Conservation (phyloP, 2,888 invertebrate species). For the Yponomeuta sedellus region DNA sequence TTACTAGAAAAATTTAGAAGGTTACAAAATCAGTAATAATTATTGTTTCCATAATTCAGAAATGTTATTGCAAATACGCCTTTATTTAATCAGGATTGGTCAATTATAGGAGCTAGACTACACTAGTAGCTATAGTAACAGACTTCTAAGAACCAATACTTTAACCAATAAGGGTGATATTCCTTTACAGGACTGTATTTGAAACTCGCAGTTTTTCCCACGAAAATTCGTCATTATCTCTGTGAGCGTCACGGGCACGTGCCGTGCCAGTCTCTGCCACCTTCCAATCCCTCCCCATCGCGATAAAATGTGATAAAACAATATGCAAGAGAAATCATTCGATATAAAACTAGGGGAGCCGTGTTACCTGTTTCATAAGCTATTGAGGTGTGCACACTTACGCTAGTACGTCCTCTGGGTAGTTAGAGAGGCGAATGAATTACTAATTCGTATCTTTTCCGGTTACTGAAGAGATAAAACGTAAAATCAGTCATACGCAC, state of each 20-base stretch:
- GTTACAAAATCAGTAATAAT: no score
- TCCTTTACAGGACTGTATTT: neutral
- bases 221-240: conserved; percentile 13
- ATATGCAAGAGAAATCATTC: conserved; percentile 38
- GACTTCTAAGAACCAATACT: neutral
- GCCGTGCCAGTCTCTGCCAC: conserved; percentile 59
- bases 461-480: conserved; percentile 17
- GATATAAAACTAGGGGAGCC: conserved; percentile 34
- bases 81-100: neutral
- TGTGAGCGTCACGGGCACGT: conserved; percentile 29
- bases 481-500: conserved; percentile 37
- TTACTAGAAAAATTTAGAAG: neutral
- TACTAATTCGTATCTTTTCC: neutral
- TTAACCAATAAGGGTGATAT: neutral
- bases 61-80: neutral
- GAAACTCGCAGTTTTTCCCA: conserved; percentile 16
- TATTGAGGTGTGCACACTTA: neutral
- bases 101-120: neutral
- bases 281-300: conserved; percentile 40
- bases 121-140: neutral
- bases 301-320: conserved; percentile 49
- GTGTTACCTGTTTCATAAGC: conserved; percentile 30
- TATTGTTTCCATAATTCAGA: no score
- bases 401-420: neutral
- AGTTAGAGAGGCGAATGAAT: neutral